Conservation (phyloP, 2,113 vertebrate species). For the Oryzias curvinotus region DNA sequence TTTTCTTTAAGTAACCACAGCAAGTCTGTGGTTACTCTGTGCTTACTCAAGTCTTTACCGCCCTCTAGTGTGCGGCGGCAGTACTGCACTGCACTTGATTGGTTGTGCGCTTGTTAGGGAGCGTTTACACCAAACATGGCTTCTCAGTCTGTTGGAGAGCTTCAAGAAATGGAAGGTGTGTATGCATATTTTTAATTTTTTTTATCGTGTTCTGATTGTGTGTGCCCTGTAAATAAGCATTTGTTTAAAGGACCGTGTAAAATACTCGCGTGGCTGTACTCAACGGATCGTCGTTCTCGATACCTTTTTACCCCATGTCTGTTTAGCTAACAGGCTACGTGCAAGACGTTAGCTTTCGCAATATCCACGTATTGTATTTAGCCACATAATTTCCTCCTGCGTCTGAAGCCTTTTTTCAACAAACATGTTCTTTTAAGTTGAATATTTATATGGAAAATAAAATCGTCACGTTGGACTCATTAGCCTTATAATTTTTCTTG, state of each 20-base stretch:
- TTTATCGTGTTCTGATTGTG: too few species aligned
- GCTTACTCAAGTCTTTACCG: slow-evolving; percentile 12
- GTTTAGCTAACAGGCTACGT: slow-evolving; percentile 57
- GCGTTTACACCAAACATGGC: slow-evolving; percentile 78
- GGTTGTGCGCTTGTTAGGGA: slow-evolving; percentile 61
- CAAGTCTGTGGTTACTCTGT: too few species aligned
- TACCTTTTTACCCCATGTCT: slow-evolving; percentile 20
- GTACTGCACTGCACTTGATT: slow-evolving; percentile 47
- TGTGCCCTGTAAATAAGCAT: not conserved
- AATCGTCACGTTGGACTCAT: too few species aligned
- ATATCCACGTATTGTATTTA: too few species aligned
- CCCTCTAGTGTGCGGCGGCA: slow-evolving; percentile 6
- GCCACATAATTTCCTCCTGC: too few species aligned
- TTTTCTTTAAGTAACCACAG: too few species aligned
- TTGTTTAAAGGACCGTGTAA: not conserved
- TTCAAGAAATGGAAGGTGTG: slow-evolving; percentile 83
- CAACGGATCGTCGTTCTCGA: not conserved
- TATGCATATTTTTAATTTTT: slow-evolving; percentile 9
- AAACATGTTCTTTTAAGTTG: too few species aligned
- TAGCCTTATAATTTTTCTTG: too few species aligned
- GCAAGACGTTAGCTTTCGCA: slow-evolving; percentile 46
- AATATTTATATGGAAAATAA: too few species aligned
- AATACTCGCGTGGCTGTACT: not conserved
- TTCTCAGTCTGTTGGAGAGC: slow-evolving; percentile 75
- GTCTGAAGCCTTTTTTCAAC: too few species aligned